A percentile compares a stretch with the other conserved stretches of the same genome.
Conservation (phyloP, 1,140 invertebrate species). For the Microvelia longipes region DNA sequence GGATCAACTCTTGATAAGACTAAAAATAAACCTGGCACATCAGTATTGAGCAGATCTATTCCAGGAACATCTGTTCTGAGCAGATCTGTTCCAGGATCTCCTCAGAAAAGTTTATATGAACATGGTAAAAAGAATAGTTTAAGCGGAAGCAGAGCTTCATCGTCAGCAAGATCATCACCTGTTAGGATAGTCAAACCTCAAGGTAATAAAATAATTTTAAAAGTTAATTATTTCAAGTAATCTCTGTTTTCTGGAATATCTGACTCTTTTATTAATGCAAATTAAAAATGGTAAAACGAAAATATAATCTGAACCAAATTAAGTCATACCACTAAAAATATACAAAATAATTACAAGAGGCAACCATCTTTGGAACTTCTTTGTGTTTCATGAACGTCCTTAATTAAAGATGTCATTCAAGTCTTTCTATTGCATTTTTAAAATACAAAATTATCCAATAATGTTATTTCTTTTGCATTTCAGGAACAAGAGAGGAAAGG, state of each 20-base stretch:
- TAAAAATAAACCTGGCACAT: too few species aligned
- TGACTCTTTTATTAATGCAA: too few species aligned
- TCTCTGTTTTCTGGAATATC: neutral
- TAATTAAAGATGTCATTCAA: too few species aligned
- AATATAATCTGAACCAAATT: too few species aligned
- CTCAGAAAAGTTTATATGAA: conserved; percentile 14
- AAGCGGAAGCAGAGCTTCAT: conserved; percentile 5
- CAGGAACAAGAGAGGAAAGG: conserved; percentile 51
- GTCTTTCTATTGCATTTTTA: too few species aligned
- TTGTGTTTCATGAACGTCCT: too few species aligned
- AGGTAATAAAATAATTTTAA: neutral
- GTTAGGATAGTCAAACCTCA: conserved; percentile 7
- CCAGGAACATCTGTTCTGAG: conserved; percentile 19
- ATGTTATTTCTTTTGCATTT: too few species aligned
- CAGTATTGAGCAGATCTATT: conserved; percentile 18
- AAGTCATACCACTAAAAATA: too few species aligned
- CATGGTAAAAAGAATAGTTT: neutral
- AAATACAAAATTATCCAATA: too few species aligned
- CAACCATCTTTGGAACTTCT: too few species aligned
- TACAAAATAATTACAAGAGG: too few species aligned
- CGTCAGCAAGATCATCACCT: conserved; percentile 22
- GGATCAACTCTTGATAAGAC: conserved; percentile 47
- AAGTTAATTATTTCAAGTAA: neutral
- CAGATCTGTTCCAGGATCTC: conserved; percentile 22
- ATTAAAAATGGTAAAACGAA: too few species aligned